A percentile compares a stretch with the other conserved stretches of the same genome.
Evolutionary conservation across 2,113 vertebrate genomes (phyloP).

Genomic region (Dicerorhinus sumatrensis): DNA sequence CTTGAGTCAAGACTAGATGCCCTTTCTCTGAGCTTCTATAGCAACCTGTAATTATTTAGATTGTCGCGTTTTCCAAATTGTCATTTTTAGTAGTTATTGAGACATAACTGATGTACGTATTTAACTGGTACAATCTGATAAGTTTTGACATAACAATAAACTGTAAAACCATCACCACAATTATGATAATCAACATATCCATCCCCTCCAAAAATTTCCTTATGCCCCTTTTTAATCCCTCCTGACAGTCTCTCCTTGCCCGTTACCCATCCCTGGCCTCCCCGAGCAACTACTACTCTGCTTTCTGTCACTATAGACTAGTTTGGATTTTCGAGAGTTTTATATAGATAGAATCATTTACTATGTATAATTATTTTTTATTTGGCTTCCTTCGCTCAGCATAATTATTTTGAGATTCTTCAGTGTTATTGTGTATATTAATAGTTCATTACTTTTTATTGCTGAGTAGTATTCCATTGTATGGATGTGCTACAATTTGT

Average conservation of each 20-base stretch:
- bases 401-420: slow-evolving; percentile 29
- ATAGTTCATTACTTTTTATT: not conserved
- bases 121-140: not conserved
- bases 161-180: not conserved
- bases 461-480: not conserved
- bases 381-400: not conserved
- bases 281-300: not conserved
- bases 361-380: not conserved
- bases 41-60: not conserved
- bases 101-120: not conserved
- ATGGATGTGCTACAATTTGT: not conserved
- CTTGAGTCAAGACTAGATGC: not conserved
- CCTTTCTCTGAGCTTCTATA: not conserved
- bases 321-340: not conserved
- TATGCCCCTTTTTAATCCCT: not conserved
- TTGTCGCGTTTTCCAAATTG: not conserved
- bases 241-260: no score
- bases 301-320: not conserved
- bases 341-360: not conserved
- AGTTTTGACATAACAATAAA: not conserved
- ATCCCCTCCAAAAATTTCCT: not conserved
- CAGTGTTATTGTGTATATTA: not conserved
- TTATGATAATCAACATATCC: not conserved
- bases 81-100: not conserved
- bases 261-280: rapidly evolving